These are phyloP conservation scores for Geodia barretti DNA, from an alignment of 37 sponge, comb jelly and placozoan species.

Conservation along the genomic window DNA sequence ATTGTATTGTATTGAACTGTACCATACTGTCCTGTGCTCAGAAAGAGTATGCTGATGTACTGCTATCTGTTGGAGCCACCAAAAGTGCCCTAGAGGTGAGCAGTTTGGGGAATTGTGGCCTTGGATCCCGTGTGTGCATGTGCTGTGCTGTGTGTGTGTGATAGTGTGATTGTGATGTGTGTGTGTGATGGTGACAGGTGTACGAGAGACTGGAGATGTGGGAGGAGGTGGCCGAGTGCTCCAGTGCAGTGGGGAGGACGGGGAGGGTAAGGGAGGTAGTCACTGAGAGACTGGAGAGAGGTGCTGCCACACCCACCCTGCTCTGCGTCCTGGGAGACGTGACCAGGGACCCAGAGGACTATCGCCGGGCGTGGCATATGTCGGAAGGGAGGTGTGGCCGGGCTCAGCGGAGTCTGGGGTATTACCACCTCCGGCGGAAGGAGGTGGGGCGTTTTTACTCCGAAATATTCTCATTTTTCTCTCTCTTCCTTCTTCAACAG, in stretches of 20 bases:
- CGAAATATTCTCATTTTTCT: not conserved
- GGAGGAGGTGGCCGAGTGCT: constrained; percentile 84
- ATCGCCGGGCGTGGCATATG: constrained; percentile 87
- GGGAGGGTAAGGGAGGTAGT: constrained; percentile 62
- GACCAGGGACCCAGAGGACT: constrained; percentile 77
- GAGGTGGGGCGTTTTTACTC: constrained; percentile 34
- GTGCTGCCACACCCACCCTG: constrained; percentile 63
- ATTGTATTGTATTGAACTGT: no score
- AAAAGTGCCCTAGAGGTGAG: constrained; percentile 73
- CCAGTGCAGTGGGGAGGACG: constrained; percentile 58
- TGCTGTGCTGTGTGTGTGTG: constrained; percentile 15
- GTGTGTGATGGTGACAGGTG: constrained; percentile 22
- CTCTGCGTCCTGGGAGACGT: constrained; percentile 89
- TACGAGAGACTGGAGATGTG: constrained; percentile 81
- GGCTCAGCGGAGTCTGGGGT: constrained; percentile 86
- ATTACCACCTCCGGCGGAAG: constrained; percentile 64
- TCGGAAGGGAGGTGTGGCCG: constrained; percentile 68
- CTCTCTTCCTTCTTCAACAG: constrained; percentile 5
- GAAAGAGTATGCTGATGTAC: constrained; percentile 72
- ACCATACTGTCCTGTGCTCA: not conserved
- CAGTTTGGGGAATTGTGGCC: not conserved
- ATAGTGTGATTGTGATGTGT: constrained; percentile 9
- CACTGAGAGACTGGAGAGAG: constrained; percentile 42
- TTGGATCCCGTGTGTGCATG: not conserved
- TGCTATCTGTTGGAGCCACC: constrained; percentile 64